Conservation (phyloP, 2,797 vertebrate species). For the Anas capensis region DNA sequence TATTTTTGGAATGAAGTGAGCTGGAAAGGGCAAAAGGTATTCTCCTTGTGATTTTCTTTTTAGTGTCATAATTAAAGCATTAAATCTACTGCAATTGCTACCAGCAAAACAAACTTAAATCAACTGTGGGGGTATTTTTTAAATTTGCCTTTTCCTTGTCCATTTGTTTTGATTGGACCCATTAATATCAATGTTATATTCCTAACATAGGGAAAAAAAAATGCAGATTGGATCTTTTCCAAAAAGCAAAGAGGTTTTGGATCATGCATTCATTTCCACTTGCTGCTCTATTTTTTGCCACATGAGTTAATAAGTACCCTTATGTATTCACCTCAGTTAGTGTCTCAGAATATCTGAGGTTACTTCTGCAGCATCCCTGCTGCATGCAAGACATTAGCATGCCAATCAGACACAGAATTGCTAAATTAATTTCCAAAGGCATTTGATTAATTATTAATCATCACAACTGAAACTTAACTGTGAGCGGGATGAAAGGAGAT, state of each 20-base stretch:
- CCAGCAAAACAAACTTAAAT: conserved; percentile 39
- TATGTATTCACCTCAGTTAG: conserved; percentile 36
- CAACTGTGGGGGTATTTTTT: neutral
- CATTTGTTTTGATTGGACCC: conserved; percentile 17
- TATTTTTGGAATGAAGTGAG: neutral
- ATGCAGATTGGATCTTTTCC: neutral
- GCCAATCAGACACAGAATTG: conserved; percentile 5
- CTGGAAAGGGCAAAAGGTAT: conserved; percentile 3
- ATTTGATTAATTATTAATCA: conserved; percentile 67
- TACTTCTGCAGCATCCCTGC: neutral
- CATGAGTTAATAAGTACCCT: neutral
- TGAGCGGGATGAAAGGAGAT: neutral
- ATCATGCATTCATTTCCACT: neutral
- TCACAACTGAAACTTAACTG: neutral
- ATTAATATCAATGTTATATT: neutral
- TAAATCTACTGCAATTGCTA: conserved; percentile 36
- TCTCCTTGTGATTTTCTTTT: conserved; percentile 46
- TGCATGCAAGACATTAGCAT: conserved; percentile 21
- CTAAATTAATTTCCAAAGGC: conserved; percentile 59
- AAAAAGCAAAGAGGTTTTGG: conserved; percentile 1
- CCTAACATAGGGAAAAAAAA: conserved; percentile 5
- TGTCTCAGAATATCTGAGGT: neutral
- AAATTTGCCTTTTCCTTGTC: conserved; percentile 26
- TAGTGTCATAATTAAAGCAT: conserved; percentile 36
- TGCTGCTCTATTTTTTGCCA: conserved; percentile 4